A percentile compares a stretch with the other conserved stretches of the same genome.
Conservation (phyloP, 2,888 invertebrate genomes). For the Byasa hedistus region DNA sequence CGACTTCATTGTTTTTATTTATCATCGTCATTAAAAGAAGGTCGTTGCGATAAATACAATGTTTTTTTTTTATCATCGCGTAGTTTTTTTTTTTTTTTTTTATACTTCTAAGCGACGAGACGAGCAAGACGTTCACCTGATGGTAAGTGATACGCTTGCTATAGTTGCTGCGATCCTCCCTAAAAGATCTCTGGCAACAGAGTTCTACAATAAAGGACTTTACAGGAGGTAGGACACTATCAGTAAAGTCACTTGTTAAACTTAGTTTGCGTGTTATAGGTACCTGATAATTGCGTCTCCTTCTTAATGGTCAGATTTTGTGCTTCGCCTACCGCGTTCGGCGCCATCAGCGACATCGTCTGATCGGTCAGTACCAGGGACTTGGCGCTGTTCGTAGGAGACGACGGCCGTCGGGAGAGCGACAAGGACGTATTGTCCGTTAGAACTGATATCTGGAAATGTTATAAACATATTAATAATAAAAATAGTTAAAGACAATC, state of each 20-base stretch:
- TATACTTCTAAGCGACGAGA: too few relatives aligned
- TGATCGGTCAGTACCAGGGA: conserved; percentile 56
- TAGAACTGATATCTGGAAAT: conserved; percentile 68
- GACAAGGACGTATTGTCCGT: conserved; percentile 60
- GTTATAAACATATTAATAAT: too few relatives aligned
- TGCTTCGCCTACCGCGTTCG: conserved; percentile 55
- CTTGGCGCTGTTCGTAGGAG: conserved; percentile 62
- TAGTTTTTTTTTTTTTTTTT: too few relatives aligned
- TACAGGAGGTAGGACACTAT: too few relatives aligned
- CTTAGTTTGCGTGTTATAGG: conserved; percentile 5
- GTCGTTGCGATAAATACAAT: conserved; percentile 5
- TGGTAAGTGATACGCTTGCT: too few relatives aligned
- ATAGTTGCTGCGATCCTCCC: too few relatives aligned
- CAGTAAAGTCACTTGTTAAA: too few relatives aligned
- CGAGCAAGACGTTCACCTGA: too few relatives aligned
- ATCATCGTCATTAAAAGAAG: conserved; percentile 9
- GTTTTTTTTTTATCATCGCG: conserved; percentile 6
- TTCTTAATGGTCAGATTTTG: conserved; percentile 78
- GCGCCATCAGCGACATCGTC: conserved; percentile 47
- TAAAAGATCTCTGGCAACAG: too few relatives aligned
- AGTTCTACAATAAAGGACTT: too few relatives aligned
- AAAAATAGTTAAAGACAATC: conserved; percentile 10
- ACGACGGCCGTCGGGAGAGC: conserved; percentile 58
- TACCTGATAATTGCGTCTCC: conserved; percentile 69
- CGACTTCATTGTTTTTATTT: not conserved